Evolutionary conservation across 2,113 vertebrate genomes (phyloP).

Genomic region (Hirundichthys speculiger): DNA sequence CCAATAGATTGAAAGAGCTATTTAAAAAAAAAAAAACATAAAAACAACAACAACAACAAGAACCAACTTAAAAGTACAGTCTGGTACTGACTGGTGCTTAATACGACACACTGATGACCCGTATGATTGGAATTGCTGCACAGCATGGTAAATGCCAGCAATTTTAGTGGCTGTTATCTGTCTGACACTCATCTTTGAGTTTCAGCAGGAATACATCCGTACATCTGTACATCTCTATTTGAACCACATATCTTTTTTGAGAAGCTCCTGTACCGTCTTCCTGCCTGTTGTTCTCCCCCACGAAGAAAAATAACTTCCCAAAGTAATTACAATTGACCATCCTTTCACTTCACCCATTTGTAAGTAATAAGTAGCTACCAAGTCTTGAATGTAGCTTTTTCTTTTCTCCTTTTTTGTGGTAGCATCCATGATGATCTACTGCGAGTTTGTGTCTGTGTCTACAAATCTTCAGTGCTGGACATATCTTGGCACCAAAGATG

Average conservation of each 20-base stretch:
- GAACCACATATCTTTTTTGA: neutral
- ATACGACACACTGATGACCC: neutral
- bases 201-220: neutral
- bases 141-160: neutral
- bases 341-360: neutral
- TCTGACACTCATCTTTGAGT: neutral
- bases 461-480: too few species aligned
- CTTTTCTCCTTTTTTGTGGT: too few species aligned
- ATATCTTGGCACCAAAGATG: too few species aligned
- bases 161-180: neutral
- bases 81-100: neutral
- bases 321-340: neutral
- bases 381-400: too few species aligned
- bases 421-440: too few species aligned
- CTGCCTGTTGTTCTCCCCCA: neutral
- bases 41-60: too few species aligned
- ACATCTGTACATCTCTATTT: neutral
- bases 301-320: neutral
- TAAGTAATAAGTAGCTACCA: neutral
- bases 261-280: neutral
- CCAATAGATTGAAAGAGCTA: too few species aligned
- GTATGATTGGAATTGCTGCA: neutral
- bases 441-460: too few species aligned
- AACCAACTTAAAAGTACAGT: too few species aligned
- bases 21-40: too few species aligned